phyloP scores from a whole-genome alignment of 2,797 vertebrate species.

The Choloepus didactylus region DNA sequence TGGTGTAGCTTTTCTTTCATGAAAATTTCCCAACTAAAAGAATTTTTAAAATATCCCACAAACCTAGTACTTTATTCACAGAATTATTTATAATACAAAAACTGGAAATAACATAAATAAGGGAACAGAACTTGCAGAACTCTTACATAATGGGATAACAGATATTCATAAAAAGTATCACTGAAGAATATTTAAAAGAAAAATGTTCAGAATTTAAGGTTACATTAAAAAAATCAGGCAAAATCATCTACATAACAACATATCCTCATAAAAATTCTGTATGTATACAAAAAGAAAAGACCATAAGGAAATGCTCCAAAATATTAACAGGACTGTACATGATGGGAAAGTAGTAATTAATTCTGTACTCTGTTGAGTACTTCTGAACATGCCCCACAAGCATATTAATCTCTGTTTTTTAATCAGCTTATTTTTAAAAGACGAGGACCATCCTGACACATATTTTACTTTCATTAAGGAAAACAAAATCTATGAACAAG shows the following conservation, averaged over 20 bases:
- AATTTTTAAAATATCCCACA: neutral
- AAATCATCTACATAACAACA: neutral
- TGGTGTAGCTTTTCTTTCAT: conserved; percentile 2
- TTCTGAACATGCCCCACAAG: neutral
- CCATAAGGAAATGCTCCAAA: conserved; percentile 44
- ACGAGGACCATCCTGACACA: neutral
- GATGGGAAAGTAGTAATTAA: neutral
- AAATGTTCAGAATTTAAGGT: conserved; percentile 21
- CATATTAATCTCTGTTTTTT: conserved; percentile 24
- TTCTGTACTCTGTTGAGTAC: conserved; percentile 12
- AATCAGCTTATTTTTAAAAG: conserved; percentile 30
- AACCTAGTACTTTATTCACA: neutral
- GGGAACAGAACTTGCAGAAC: neutral
- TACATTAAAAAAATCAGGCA: conserved; percentile 12
- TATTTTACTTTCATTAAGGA: conserved; percentile 37
- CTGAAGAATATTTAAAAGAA: neutral
- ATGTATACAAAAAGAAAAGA: conserved; percentile 11
- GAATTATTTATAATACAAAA: conserved; percentile 16
- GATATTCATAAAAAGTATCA: neutral
- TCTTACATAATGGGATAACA: neutral
- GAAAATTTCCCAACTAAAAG: neutral
- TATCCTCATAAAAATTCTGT: conserved; percentile 30
- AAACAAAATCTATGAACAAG: conserved; percentile 9
- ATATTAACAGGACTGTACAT: neutral
- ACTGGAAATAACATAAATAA: conserved; percentile 16